A percentile compares a stretch with the other conserved stretches of the same genome.
Evolutionary conservation across 2,113 vertebrate species (phyloP).

Genomic region (Hemibagrus wyckioides): DNA sequence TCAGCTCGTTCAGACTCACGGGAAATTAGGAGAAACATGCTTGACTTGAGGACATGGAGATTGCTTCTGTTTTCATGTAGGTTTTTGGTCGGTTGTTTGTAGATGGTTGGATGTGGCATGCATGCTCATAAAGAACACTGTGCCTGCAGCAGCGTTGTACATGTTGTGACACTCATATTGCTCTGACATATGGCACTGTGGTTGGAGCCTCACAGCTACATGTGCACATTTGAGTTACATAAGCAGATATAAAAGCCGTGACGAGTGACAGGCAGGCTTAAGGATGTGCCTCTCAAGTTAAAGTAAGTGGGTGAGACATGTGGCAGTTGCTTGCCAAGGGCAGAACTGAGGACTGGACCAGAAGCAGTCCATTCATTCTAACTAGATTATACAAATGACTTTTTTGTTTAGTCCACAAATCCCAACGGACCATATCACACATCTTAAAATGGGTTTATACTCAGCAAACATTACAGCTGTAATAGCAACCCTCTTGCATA

Average conservation of each 20-base stretch:
- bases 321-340: conserved; percentile 14
- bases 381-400: neutral
- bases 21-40: conserved; percentile 9
- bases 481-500: conserved; percentile 30
- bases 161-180: conserved; percentile 15
- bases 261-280: neutral
- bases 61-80: neutral
- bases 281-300: neutral
- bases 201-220: conserved; percentile 28
- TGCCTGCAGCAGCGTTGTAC: conserved; percentile 25
- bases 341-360: neutral
- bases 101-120: conserved; percentile 5
- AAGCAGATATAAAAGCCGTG: neutral
- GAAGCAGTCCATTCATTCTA: neutral
- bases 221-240: conserved; percentile 17
- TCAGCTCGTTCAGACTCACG: conserved; percentile 13
- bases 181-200: conserved; percentile 22
- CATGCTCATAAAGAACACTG: conserved; percentile 29
- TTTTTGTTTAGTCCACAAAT: conserved; percentile 19
- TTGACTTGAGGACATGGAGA: neutral
- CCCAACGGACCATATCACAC: neutral
- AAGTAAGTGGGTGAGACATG: conserved; percentile 15
- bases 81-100: neutral
- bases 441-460: neutral
- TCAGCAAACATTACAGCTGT: conserved; percentile 11